Evolutionary conservation across 2,113 vertebrate genomes (phyloP).

Genomic region (Corythoichthys haematopterus): DNA sequence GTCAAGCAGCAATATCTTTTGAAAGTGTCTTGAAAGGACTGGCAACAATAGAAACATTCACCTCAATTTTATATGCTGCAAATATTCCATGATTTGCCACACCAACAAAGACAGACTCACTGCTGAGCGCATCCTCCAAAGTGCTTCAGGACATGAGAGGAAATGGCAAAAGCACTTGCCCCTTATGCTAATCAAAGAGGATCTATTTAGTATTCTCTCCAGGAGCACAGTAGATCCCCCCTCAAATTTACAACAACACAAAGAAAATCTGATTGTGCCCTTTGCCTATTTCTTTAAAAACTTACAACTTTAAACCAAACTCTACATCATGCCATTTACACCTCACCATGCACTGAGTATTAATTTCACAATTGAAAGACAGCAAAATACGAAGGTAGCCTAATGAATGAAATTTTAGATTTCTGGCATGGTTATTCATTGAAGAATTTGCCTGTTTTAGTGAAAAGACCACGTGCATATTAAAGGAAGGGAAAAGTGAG

Average conservation of each 20-base stretch:
- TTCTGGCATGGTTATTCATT: slow-evolving; percentile 58
- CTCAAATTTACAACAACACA: slow-evolving; percentile 41
- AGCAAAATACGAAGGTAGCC: slow-evolving; percentile 43
- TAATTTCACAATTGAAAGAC: slow-evolving; percentile 48
- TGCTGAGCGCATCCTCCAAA: slow-evolving; percentile 14
- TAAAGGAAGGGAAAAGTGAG: slow-evolving; percentile 2
- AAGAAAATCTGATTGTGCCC: slow-evolving; percentile 37
- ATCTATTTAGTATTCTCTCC: slow-evolving; percentile 31
- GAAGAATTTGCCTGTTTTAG: slow-evolving; percentile 54
- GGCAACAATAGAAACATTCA: slow-evolving; percentile 17
- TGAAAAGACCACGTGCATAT: slow-evolving; percentile 6
- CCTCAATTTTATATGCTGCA: slow-evolving; percentile 8
- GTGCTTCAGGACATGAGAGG: slow-evolving; percentile 21
- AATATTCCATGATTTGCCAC: slow-evolving; percentile 1
- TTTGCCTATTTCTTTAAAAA: slow-evolving; percentile 40
- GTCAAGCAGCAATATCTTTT: slow-evolving; percentile 11
- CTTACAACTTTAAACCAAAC: slow-evolving; percentile 51
- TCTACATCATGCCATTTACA: slow-evolving; percentile 44
- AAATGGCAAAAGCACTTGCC: slow-evolving; percentile 27
- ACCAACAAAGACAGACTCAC: slow-evolving; percentile 16
- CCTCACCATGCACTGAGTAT: slow-evolving; percentile 39
- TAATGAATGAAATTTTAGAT: slow-evolving; percentile 49
- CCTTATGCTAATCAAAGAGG: slow-evolving; percentile 33
- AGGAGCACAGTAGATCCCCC: slow-evolving; percentile 21
- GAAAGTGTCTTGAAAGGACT: slow-evolving; percentile 10